Conservation (phyloP, 2,113 vertebrate species). For the Xenus cinereus region DNA sequence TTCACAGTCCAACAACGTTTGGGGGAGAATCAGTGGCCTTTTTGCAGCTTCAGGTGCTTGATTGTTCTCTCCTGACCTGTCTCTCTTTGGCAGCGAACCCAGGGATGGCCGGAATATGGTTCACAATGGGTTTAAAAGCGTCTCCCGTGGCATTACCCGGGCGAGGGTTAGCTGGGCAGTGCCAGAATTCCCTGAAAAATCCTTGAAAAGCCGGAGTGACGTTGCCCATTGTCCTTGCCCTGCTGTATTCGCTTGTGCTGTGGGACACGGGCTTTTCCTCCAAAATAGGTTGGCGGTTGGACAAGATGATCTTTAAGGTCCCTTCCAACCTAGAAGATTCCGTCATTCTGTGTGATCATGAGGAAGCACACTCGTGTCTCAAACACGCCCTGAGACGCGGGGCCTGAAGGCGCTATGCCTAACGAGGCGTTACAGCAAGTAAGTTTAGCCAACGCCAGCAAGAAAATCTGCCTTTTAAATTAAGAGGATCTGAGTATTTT, state of each 20-base stretch:
- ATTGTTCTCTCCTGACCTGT: not conserved
- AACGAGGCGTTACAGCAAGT: not conserved
- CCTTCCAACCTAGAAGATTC: no score
- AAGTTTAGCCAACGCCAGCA: not conserved
- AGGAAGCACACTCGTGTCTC: not conserved
- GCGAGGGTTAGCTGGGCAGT: no score
- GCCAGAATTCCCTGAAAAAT: not conserved
- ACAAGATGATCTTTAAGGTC: no score
- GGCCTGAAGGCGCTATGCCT: not conserved
- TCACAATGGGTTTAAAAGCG: not conserved
- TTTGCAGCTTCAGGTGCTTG: not conserved
- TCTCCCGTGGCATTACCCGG: not conserved
- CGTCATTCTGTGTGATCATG: accelerated
- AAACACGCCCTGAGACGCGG: accelerated
- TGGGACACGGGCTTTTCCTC: not conserved
- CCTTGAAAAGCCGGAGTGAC: not conserved
- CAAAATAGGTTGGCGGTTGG: no score
- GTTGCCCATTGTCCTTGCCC: accelerated
- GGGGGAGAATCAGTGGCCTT: not conserved
- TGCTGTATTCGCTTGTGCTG: accelerated
- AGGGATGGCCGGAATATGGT: no score
- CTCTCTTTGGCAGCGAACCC: not conserved
- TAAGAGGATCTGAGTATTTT: not conserved
- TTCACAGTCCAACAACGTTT: not conserved
- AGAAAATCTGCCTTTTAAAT: not conserved